Evolutionary conservation across 2,797 vertebrate species (phyloP), one percentile per base, ranked within the genome.

Genomic region (Parambassis ranga): DNA sequence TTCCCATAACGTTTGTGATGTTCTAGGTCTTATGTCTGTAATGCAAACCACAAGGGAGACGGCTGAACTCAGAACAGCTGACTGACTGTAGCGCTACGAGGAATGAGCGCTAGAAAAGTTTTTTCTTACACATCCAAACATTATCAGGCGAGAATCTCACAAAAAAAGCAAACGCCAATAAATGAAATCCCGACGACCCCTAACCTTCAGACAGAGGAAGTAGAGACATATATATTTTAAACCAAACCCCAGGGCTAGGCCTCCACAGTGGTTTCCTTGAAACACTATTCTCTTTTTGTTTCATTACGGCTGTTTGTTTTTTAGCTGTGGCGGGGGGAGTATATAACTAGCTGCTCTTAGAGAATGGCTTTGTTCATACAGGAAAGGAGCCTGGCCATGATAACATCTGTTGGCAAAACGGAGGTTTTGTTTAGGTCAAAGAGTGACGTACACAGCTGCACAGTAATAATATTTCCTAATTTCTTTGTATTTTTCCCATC

Each of bases 361-460:
- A 58, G 32, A 32, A 53, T 51, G 43, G 68, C 68, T 85, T 85
- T 84, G 83, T 86, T 87, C 57, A 28, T 77, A 51, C 80, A 84
- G 82, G 82, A 87, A 87, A 70, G 66, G 46, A n/a, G 51, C 69
- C 53, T 6, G 36, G 23, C 18, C 56, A 32, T 5, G 84, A 88
- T 87, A 87, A 81, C 69, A 87, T 88, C 82, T 72, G 70, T 14
- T 37, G 62, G 74, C 64, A 64, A 41, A 75, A 60, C 47, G 22
- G 65, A 47, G 65, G 63, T 76, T 85, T 81, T 84, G 63, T 82
- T 77, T 71, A 52, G 75, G 71, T 82, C 65, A 65, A 56, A 70
- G 20, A 16, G 35, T 86, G 82, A 88, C 81, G 75, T 72, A 27
- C 71, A 27, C 5, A 2, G 51, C 59, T 56, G 44, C 36, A 20